Conservation (phyloP, 1,140 invertebrate species). For the Riptortus pedestris region DNA sequence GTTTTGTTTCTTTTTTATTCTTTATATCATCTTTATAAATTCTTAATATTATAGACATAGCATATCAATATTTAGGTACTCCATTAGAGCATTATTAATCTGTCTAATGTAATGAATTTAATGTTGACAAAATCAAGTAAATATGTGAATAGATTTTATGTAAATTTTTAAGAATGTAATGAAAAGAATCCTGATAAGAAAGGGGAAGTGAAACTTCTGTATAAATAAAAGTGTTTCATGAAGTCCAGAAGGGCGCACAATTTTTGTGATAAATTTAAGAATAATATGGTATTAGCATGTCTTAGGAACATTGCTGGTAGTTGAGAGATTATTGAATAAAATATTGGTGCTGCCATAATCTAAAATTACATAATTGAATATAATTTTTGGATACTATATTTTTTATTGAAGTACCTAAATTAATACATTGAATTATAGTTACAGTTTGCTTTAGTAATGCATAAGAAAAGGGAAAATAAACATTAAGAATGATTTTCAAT, state of each 20-base stretch:
- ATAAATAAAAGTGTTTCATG: not conserved
- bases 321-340: constrained; percentile 1
- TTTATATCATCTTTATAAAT: no score
- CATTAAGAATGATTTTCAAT: no score
- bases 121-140: no score
- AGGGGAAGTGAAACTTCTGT: no score
- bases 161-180: not conserved
- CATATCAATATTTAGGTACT: constrained; percentile 4
- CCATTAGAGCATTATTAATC: no score
- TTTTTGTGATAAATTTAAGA: constrained; percentile 5
- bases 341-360: constrained; percentile 18
- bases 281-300: not conserved
- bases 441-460: no score
- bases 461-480: no score
- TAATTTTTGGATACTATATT: constrained; percentile 5
- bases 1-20: not conserved
- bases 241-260: not conserved
- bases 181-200: no score
- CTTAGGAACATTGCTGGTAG: not conserved
- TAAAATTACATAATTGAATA: constrained; percentile 10
- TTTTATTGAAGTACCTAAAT: constrained; percentile 12
- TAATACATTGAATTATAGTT: not conserved
- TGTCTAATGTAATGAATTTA: not conserved
- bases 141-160: no score
- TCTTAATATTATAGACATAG: constrained; percentile 5